These are phyloP conservation scores for Opisthograptis luteolata DNA, from an alignment of 2,888 invertebrate genomes.

Conservation along the genomic window DNA sequence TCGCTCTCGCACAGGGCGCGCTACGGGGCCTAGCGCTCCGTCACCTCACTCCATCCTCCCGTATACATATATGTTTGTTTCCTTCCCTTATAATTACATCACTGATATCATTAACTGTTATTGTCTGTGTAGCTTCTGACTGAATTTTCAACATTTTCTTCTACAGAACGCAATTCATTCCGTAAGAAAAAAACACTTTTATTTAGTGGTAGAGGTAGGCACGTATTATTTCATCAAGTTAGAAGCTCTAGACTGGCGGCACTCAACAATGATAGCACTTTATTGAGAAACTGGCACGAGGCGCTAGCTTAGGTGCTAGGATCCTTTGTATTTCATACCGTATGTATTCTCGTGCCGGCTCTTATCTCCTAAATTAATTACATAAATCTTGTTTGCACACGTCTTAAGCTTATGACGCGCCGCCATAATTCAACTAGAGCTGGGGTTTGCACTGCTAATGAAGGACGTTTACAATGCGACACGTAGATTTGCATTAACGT, in stretches of 20 bases:
- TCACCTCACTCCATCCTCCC: constrained; percentile 33
- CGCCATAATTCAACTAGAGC: constrained; percentile 78
- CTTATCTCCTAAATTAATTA: constrained; percentile 84
- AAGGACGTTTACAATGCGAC: constrained; percentile 67
- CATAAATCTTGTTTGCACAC: constrained; percentile 84
- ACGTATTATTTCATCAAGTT: constrained; percentile 27
- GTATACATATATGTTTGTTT: constrained; percentile 45
- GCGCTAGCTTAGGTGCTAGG: constrained; percentile 47
- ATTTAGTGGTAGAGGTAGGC: constrained; percentile 5
- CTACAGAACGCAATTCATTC: constrained; percentile 16
- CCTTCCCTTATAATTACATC: constrained; percentile 51
- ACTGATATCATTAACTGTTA: constrained; percentile 48
- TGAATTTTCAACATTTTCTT: constrained; percentile 33
- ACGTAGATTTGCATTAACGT: constrained; percentile 36
- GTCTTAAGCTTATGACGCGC: constrained; percentile 82
- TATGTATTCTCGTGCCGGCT: constrained; percentile 71
- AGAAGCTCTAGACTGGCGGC: constrained; percentile 22
- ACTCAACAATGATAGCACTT: constrained; percentile 39
- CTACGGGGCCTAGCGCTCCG: constrained; percentile 26
- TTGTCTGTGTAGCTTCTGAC: constrained; percentile 31
- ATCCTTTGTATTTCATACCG: constrained; percentile 70
- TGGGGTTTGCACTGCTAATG: constrained; percentile 77
- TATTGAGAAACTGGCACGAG: constrained; percentile 41
- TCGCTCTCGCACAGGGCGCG: constrained; percentile 41
- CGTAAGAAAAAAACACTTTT: constrained; percentile 11